Conservation (phyloP, 1,140 invertebrate species). For the Calliopsis andreniformis region DNA sequence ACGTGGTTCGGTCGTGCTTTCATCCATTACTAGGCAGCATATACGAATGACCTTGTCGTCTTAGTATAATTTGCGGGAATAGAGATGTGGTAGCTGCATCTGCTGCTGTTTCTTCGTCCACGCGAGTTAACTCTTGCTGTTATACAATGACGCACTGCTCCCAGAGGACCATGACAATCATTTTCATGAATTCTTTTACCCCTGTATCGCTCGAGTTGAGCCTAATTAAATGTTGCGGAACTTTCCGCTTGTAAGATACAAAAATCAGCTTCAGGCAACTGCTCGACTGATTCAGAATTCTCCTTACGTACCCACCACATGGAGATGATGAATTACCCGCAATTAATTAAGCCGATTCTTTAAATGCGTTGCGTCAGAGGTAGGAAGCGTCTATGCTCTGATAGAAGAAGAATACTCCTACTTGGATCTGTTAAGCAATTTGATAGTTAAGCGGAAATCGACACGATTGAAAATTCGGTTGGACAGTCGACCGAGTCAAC, state of each 20-base stretch:
- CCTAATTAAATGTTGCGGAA: background rate
- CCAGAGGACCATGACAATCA: conserved; percentile 23
- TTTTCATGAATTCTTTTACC: conserved; percentile 26
- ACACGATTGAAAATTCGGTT: too few species aligned
- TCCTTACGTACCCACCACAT: background rate
- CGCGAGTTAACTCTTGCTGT: conserved; percentile 22
- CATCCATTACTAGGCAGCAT: conserved; percentile 36
- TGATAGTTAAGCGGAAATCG: too few species aligned
- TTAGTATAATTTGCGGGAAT: conserved; percentile 49
- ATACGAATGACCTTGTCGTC: conserved; percentile 48
- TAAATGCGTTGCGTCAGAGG: background rate
- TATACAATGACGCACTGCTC: conserved; percentile 4
- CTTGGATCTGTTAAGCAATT: background rate
- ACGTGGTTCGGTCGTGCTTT: conserved; percentile 55
- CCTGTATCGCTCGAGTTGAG: background rate
- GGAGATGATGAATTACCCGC: background rate
- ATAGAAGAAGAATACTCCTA: background rate
- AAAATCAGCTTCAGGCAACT: too few species aligned
- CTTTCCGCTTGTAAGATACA: too few species aligned
- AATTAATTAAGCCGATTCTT: background rate
- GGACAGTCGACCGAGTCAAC: too few species aligned
- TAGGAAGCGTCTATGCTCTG: background rate
- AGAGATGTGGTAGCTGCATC: conserved; percentile 37
- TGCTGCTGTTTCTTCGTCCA: conserved; percentile 36
- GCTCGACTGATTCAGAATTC: background rate